phyloP scores from a whole-genome alignment of 1,140 invertebrate genomes.

The Macrocentrus cingulum region DNA sequence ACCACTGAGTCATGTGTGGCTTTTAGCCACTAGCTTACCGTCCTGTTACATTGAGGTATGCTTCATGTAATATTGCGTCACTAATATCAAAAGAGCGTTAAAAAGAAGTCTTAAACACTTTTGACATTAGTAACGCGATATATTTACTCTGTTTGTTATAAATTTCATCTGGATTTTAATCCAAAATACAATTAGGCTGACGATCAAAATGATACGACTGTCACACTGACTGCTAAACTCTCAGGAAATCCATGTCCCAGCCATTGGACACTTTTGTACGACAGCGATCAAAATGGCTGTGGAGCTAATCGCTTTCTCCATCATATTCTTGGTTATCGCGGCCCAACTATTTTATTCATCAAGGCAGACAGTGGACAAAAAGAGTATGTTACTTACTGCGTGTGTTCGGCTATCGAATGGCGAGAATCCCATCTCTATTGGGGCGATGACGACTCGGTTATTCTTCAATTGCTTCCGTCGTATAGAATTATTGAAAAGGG shows the following conservation, averaged over 20 bases:
- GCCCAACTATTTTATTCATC: constrained; percentile 79
- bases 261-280: constrained; percentile 84
- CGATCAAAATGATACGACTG: constrained; percentile 38
- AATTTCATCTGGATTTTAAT: no score
- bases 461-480: constrained; percentile 79
- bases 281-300: constrained; percentile 79
- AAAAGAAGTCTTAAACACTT: no score
- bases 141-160: no score
- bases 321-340: constrained; percentile 82
- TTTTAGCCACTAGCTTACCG: constrained; percentile 74
- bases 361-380: constrained; percentile 52
- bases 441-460: constrained; percentile 74
- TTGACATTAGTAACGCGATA: no score
- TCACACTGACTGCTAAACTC: constrained; percentile 48
- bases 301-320: constrained; percentile 86
- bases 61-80: neutral
- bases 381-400: constrained; percentile 69
- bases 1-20: constrained; percentile 76
- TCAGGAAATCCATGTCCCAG: constrained; percentile 61
- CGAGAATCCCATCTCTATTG: constrained; percentile 82
- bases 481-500: constrained; percentile 70
- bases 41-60: constrained; percentile 65
- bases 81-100: no score
- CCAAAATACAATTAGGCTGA: constrained; percentile 42
- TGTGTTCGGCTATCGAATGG: constrained; percentile 82